Base-by-base conservation (phyloP, 2,113 vertebrate species). In the Chaenogobius annularis region DNA sequence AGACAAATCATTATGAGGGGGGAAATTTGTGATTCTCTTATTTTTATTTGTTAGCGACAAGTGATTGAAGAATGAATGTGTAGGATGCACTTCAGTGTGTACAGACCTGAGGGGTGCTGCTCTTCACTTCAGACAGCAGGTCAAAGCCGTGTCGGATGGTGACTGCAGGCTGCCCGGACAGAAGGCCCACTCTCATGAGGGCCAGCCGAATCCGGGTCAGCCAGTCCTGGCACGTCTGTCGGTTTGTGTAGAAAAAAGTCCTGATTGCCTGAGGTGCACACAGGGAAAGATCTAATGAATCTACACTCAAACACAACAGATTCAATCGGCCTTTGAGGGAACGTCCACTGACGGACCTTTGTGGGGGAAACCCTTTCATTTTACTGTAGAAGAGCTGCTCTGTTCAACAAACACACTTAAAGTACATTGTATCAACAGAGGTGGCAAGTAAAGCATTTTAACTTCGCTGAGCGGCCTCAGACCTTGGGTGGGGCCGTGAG, bases 201-300 rank as follows among this genome's bases (percentile, higher is more conserved):
- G 97, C 97, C 74, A 99, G 94, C 54, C 98, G 95, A 69, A 99
- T 98, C 61, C 98, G 93, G 0, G 97, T 99, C 69, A 99, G 90
- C 98, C 98, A 99, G 80, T 99, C 98, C 66, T 98, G 98, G 81
- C 98, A 99, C 0, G 98, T 99, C 88, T 99, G 98, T 13, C 97
- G 95, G 81, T 99, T 99, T 2, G 98, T 99, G 58, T 97, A 98
- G 80, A 99, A 99, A 87, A 99, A 99, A 0, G 97, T 98, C 78
- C 96, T 94, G 82, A 99, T 99, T 58, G 96, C 96, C 98, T 99
- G 74, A 40, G 52, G 54, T 15, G 40, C 0, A 64, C 1, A 12
- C 10, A 20, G 6, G 10, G 14, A 62, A 2, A 31, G 26, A 62
- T 0, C 1, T 8, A 54, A 54, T 54, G 19, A 54, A 7, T 54